A percentile compares a stretch with the other conserved stretches of the same genome.
Conservation (phyloP, 2,113 vertebrate species). For the Entomyzon cyanotis region DNA sequence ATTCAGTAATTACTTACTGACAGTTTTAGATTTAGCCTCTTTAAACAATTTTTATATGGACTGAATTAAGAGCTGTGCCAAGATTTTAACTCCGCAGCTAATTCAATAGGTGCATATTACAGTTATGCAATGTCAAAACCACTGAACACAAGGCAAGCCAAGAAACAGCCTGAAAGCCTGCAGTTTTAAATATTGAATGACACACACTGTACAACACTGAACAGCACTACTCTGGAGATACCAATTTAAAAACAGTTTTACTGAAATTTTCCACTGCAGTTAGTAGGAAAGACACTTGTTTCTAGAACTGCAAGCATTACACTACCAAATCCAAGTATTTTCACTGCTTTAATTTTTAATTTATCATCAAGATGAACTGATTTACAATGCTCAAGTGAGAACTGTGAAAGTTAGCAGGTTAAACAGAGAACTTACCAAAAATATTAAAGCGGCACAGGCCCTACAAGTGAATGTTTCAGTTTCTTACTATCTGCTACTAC, state of each 20-base stretch:
- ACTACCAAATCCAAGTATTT: neutral
- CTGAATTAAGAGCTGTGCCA: neutral
- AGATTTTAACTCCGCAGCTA: constrained; percentile 6
- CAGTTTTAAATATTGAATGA: constrained; percentile 70
- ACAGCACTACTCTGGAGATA: constrained; percentile 29
- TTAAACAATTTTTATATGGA: neutral
- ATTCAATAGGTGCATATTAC: constrained; percentile 59
- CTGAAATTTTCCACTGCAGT: constrained; percentile 44
- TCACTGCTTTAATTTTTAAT: neutral
- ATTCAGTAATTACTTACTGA: neutral
- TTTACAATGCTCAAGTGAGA: neutral
- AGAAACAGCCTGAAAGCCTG: constrained; percentile 40
- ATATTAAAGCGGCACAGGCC: neutral
- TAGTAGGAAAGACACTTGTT: constrained; percentile 16
- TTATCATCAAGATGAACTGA: neutral
- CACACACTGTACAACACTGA: constrained; percentile 31
- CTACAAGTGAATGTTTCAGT: neutral
- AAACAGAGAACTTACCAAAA: neutral
- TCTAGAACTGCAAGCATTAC: neutral
- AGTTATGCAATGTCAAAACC: constrained; percentile 51
- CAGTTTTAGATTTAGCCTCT: neutral
- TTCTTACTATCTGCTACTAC: neutral
- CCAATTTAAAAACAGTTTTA: constrained; percentile 50
- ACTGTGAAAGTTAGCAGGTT: neutral
- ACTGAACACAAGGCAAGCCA: constrained; percentile 45